phyloP scores from a whole-genome alignment of 1,140 invertebrate species.

The Drosophila funebris region DNA sequence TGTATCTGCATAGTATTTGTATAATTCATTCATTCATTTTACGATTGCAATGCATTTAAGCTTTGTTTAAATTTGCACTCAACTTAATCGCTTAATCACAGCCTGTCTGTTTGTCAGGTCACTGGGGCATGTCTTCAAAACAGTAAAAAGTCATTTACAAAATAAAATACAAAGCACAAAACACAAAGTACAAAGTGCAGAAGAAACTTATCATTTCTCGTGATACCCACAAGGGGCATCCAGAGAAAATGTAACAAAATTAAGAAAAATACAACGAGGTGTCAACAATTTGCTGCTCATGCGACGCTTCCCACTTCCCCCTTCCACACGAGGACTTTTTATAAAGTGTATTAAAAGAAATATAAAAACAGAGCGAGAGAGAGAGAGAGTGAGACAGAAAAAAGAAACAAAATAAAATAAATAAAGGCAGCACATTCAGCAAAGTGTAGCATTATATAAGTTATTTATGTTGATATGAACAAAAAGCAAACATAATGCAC shows the following conservation, averaged over 20 bases:
- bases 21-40: too few relatives aligned
- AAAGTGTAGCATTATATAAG: constrained; percentile 69
- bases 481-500: constrained; percentile 71
- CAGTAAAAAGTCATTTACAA: constrained; percentile 47
- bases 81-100: constrained; percentile 26
- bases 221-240: constrained; percentile 41
- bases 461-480: constrained; percentile 74
- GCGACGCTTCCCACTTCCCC: constrained; percentile 7
- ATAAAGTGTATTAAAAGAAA: constrained; percentile 53
- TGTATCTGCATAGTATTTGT: too few relatives aligned
- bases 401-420: constrained; percentile 29
- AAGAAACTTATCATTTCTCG: constrained; percentile 35
- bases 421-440: constrained; percentile 38
- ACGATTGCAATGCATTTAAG: not conserved
- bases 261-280: constrained; percentile 36
- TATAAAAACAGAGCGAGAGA: constrained; percentile 5
- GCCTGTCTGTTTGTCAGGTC: constrained; percentile 20
- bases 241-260: constrained; percentile 34
- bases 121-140: constrained; percentile 34
- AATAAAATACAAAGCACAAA: constrained; percentile 37
- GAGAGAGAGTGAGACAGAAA: too few relatives aligned
- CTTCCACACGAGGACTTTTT: constrained; percentile 2
- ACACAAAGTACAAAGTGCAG: constrained; percentile 27
- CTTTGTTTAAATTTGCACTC: constrained; percentile 1
- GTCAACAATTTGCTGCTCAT: constrained; percentile 45